Evolutionary conservation across 1,140 invertebrate species (phyloP), one percentile per base, ranked within the genome.

Genomic region (Acyrthosiphon pisum): DNA sequence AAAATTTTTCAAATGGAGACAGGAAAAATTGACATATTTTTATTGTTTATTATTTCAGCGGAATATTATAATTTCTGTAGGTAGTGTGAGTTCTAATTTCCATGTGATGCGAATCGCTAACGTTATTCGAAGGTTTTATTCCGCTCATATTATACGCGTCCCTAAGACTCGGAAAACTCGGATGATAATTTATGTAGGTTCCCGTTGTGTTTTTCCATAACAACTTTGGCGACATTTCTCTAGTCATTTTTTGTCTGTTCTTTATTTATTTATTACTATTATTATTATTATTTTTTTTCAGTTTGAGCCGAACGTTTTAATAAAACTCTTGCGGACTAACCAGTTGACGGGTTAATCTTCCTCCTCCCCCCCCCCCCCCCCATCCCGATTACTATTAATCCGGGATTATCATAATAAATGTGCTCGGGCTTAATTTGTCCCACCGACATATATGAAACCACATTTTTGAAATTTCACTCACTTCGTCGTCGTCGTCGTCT

Each of bases 381-480:
- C 60, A 76, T 41, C 18, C 2, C n/a, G 41, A 91, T 50, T 91
- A 91, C 41, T 81, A 53, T 91, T 81, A 81, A 91, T 91, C 90
- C 90, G 26, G 90, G 26, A 91, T 91, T 81, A 91, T 90, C 22
- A 44, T 90, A n/a, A 90, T 91, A 46, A 91, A 91, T 91, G 90
- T 48, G 56, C 18, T 48, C 1, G 44, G 90, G 90, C 60, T 91
- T 91, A 91, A 91, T 91, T 91, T 91, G 90, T 91, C 30, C 60
- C 26, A 23, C 68, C 60, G 46, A 91, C 30, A 48, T 48, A 81
- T 76, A 91, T 76, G 11, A 81, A 22, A 60, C 53, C 50, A 1
- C 50, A 37, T 48, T 48, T n/a, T 18, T n/a, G n/a, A 44, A 87
- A 87, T 26, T 44, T 44, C 41, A 11, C 83, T 84, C 37, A 26